Conservation (phyloP, 2,113 vertebrate genomes). For the Puffinus mauretanicus region DNA sequence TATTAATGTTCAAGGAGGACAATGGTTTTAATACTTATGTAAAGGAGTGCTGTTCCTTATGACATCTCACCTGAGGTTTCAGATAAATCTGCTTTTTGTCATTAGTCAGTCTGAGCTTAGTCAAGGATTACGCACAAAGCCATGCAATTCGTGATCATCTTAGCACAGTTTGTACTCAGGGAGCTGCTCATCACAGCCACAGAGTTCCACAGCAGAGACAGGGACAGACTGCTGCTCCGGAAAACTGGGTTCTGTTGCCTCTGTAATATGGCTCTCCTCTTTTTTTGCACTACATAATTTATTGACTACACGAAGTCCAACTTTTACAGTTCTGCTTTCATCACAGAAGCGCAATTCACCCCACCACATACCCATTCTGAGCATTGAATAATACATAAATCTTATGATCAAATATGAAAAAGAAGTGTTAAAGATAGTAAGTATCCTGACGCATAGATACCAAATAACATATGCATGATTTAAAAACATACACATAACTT, state of each 20-base stretch:
- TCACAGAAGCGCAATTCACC: background rate
- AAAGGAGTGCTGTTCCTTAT: background rate
- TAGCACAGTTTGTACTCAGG: background rate
- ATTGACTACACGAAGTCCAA: background rate
- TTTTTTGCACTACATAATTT: background rate
- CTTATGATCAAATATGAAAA: background rate
- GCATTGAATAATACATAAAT: background rate
- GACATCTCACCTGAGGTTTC: background rate
- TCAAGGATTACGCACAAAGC: background rate
- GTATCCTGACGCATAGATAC: background rate
- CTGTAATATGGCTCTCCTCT: background rate
- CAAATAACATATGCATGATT: background rate
- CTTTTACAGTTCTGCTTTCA: background rate
- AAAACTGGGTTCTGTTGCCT: background rate
- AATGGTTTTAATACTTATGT: background rate
- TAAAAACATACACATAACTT: background rate
- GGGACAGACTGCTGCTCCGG: fast-evolving
- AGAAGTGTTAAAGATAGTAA: background rate
- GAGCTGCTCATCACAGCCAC: background rate
- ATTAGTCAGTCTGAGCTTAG: background rate
- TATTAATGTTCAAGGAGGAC: background rate
- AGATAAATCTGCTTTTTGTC: background rate
- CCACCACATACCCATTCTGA: background rate
- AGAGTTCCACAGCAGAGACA: background rate
- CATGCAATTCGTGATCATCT: background rate